Evolutionary conservation across 2,113 vertebrate species (phyloP), one percentile per base, ranked within the genome.

Genomic region (Cisticola juncidis): DNA sequence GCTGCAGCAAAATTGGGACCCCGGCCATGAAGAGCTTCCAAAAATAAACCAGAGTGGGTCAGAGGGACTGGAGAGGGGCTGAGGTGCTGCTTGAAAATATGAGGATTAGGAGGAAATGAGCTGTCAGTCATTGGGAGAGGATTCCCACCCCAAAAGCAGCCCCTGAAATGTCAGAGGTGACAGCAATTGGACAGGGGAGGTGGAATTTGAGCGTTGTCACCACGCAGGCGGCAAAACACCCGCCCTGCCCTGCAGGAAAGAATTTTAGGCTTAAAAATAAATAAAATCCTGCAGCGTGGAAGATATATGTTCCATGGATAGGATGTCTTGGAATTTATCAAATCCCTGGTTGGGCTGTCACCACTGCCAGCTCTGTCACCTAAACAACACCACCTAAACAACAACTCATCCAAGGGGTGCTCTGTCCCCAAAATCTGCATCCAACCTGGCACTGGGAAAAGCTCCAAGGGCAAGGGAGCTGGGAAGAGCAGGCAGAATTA

Each of bases 41-140:
- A 97, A 98, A 98, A 98, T 98, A 98, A 93, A 87, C 77, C 86
- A 11, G 84, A 94, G 87, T 29, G 68, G 86, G 86, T 94, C 92
- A 91, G 84, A 94, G 90, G 79, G 95, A 64, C 81, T n/a, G 26
- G 18, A 78, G 68, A 90, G 81, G 29, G 60, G 53, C 36, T 47
- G 62, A 82, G 83, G 64, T 12, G 64, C 64, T 35, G 28, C 88
- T 74, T 47, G 51, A 9, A 74, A 80, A 70, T 29, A n/a, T 6
- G 6, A 53, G 80, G 69, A 61, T 64, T 81, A 94, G 86, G 90
- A 97, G 92, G 95, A 95, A 96, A 97, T 96, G 86, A 96, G 89
- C 82, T 90, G 94, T 95, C 96, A 90, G 25, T 98, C 95, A 90
- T 28, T 45, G 70, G 66, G 71, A 58, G 92, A 97, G 96, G 96